Evolutionary conservation across 1,140 invertebrate genomes (phyloP), one percentile per base, ranked within the genome.

Genomic region (Zaprionus capensis): DNA sequence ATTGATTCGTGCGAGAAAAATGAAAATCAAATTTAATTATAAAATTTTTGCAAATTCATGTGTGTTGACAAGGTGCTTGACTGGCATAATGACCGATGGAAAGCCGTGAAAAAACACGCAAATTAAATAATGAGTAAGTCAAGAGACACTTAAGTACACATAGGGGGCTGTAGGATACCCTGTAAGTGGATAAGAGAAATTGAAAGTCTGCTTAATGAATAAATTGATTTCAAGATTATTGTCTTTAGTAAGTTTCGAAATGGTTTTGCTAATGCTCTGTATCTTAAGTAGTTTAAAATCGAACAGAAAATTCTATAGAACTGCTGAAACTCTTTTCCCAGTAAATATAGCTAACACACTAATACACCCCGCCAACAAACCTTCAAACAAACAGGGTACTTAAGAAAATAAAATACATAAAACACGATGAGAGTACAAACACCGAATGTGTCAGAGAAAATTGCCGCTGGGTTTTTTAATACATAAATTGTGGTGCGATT

Each of bases 41-140:
- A 46, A 57, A 53, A 11, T 63, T 64, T 51, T 49, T 38, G 67
- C 26, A 66, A 65, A 69, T 77, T 74, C 56, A 72, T 67, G 67
- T 80, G 71, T 74, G 68, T 71, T 87, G 69, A 82, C 83, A 80
- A 81, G 81, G 65, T 78, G 66, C 81, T 83, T 84, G 81, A 84
- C 81, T 84, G 72, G 57, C 65, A 82, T 69, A 76, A 69, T 76
- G 69, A 62, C 34, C 77, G 59, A 55, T 79, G 67, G 65, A 76
- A 56, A 69, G 55, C 53, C 28, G 38, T 56, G 46, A 69, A 61
- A 61, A 69, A 41, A 61, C 7, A 46, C 7, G 14, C 68, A 71
- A 53, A 56, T 70, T 38, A 53, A 63, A 53, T 70, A 70, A 53
- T 63, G 44, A 63, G 36, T 62, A 28, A 53, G 22, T 51, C 38